Base-by-base conservation (phyloP, 2,797 vertebrate genomes). In the Micromesistius poutassou region DNA sequence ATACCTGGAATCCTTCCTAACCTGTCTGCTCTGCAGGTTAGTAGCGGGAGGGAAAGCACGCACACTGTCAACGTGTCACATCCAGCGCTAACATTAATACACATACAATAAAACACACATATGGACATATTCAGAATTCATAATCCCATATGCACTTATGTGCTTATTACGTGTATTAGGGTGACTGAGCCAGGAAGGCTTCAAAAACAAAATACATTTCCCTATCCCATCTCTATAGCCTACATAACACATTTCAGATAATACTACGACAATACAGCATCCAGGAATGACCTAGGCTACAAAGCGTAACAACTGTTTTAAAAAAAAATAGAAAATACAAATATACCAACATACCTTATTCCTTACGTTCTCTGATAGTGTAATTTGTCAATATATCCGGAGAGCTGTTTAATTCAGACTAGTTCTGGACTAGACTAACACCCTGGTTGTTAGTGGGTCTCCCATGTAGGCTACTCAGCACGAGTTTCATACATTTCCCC, bases 1-100 rank as follows among this genome's bases (percentile, higher is more conserved):
- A 80, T 4, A 75, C 77, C 71, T 71, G 5, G 78, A 70, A 82
- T 72, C 76, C 50, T 74, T 35, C 76, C 73, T 68, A 92, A 93
- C 93, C 89, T 78, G 93, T 91, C 82, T 62, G 30, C 30, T 31
- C 33, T 9, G 33, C 19, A 73, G 28, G 9, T 38, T 40, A 38
- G 35, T 2, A 25, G 4, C 33, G 2, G 13, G 35, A 74, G 36
- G 36, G 19, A 74, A 40, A 42, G 30, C 72, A 10, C 40, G 25
- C 36, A 9, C 25, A 74, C 31, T 36, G 35, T 35, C 33, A 38
- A 19, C 12, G 14, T 40, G 36, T 38, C n/a, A 73, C 72, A 74
- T 80, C 83, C 83, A 79, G 70, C 55, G 46, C 68, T 83, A 86
- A 82, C 72, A 83, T 28, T 28, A 36, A 76, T 36, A 30, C 28